Evolutionary conservation across 2,113 vertebrate genomes (phyloP).

Genomic region (Riparia riparia): DNA sequence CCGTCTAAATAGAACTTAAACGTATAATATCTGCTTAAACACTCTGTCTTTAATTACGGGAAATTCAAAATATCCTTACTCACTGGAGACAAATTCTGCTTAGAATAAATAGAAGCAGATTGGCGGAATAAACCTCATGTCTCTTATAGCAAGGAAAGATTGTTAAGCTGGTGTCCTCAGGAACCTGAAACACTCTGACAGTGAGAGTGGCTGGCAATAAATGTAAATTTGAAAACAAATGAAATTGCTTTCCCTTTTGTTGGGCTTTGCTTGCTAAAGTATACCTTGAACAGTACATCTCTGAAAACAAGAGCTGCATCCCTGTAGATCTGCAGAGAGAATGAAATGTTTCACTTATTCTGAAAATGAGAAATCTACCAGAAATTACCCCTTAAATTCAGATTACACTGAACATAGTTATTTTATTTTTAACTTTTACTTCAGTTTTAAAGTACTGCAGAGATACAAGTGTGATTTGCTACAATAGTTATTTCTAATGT

Average conservation of each 20-base stretch:
- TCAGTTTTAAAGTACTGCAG: constrained; percentile 21
- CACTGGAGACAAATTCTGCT: not conserved
- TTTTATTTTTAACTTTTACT: not conserved
- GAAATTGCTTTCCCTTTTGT: not conserved
- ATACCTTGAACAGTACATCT: not conserved
- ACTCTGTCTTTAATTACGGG: constrained; percentile 12
- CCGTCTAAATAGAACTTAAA: constrained; percentile 16
- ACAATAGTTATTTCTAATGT: constrained; percentile 22
- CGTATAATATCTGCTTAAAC: constrained; percentile 38
- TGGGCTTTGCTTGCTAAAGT: not conserved
- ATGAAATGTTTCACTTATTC: constrained; percentile 6
- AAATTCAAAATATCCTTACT: constrained; percentile 25
- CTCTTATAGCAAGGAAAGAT: not conserved
- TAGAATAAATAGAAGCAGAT: constrained; percentile 9
- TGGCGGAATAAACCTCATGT: not conserved
- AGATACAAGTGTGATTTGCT: not conserved
- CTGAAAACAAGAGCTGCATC: constrained; percentile 9
- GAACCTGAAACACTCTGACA: not conserved
- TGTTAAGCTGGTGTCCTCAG: not conserved
- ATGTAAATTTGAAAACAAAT: constrained; percentile 51
- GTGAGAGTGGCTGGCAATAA: constrained; percentile 30
- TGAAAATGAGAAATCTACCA: not conserved
- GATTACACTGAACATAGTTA: not conserved
- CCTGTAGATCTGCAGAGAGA: not conserved
- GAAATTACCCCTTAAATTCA: not conserved